Conservation (phyloP, 2,113 vertebrate genomes). For the Telmatochromis bifrenatus region DNA sequence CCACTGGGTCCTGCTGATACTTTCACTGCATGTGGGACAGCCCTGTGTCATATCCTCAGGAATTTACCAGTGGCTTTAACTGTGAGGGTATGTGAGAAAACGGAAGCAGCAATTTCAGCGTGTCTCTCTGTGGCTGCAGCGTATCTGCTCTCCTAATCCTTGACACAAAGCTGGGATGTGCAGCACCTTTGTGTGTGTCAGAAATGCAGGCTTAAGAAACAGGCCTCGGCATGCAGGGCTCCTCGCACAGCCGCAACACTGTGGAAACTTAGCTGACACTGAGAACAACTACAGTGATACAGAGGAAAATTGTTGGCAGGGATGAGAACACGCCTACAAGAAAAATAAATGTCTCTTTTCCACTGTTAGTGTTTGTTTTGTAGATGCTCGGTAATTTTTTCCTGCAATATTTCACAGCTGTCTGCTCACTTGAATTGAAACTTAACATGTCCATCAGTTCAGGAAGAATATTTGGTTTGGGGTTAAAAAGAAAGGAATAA, state of each 20-base stretch:
- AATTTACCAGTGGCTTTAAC: constrained; percentile 16
- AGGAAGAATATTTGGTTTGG: not conserved
- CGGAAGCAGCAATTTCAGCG: constrained; percentile 40
- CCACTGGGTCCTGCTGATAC: not conserved
- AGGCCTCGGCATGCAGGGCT: constrained; percentile 55
- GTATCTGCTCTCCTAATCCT: constrained; percentile 66
- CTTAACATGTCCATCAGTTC: not conserved
- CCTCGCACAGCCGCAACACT: constrained; percentile 24
- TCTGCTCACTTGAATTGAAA: not conserved
- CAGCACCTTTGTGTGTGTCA: constrained; percentile 64
- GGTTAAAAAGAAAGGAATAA: not conserved
- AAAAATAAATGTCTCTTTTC: not conserved
- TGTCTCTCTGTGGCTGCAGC: constrained; percentile 51
- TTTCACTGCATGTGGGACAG: not conserved
- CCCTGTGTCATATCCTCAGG: not conserved
- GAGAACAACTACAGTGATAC: constrained; percentile 36
- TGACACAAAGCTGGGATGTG: constrained; percentile 71
- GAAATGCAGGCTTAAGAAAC: constrained; percentile 53
- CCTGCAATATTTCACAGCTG: not conserved
- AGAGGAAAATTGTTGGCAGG: constrained; percentile 28
- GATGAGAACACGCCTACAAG: not conserved
- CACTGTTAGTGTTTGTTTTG: not conserved
- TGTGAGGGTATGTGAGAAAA: constrained; percentile 33
- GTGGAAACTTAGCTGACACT: constrained; percentile 59
- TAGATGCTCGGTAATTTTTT: not conserved